These are phyloP conservation scores for Guaruba guarouba DNA, from an alignment of 2,113 vertebrate species.

Conservation along the genomic window DNA sequence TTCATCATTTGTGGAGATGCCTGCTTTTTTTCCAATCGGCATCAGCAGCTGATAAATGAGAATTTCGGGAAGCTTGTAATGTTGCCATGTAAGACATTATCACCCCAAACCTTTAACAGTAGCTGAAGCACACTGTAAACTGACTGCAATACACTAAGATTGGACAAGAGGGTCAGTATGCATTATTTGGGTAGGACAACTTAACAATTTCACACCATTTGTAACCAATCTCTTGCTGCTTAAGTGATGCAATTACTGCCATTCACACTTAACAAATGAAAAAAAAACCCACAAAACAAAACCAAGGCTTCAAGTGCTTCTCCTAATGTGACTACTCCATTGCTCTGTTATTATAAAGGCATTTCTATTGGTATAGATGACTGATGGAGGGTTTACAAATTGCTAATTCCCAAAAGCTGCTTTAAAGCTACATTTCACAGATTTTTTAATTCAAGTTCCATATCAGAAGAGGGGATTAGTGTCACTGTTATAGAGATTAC, in stretches of 20 bases:
- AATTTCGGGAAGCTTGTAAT: neutral
- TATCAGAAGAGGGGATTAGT: slow-evolving; percentile 14
- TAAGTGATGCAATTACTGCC: neutral
- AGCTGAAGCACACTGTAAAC: neutral
- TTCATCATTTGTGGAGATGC: neutral
- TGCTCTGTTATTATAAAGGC: neutral
- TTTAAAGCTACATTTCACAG: neutral
- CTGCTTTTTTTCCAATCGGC: neutral
- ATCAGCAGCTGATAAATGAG: neutral
- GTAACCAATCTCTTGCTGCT: neutral
- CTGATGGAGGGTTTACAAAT: neutral
- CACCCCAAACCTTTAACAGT: neutral
- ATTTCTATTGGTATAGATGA: neutral
- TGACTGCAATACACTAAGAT: neutral
- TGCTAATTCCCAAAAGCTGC: neutral
- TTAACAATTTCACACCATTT: neutral
- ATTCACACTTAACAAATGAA: neutral
- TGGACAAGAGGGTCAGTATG: neutral
- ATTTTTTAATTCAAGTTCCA: neutral
- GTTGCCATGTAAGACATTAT: neutral
- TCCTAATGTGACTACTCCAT: neutral
- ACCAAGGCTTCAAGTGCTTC: neutral
- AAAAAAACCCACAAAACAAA: neutral
- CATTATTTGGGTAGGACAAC: neutral
- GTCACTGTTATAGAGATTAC: neutral